Evolutionary conservation across 2,797 vertebrate species (phyloP), one percentile per base, ranked within the genome.

Genomic region (Merluccius polli): DNA sequence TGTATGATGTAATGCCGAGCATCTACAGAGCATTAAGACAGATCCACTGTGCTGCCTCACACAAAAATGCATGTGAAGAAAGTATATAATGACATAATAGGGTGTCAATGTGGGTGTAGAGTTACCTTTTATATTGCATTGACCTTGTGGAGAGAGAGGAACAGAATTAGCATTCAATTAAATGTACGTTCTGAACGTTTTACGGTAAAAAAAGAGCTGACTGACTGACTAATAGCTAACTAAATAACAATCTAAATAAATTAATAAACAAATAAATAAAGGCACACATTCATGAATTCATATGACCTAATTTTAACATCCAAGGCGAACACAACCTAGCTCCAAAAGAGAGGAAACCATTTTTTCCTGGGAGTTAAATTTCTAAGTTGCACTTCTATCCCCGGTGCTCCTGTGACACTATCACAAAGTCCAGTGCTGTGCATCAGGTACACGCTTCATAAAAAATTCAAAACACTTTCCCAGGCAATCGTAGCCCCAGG

Each of bases 401-500:
- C 59, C 33, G 69, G 78, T 18, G 72, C 36, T 52, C 6, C 27
- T 86, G 82, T 69, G 80, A 87, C 81, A 73, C 74, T 72, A 82
- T 81, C 83, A 81, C 78, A 72, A 44, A 80, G 83, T 87, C 79
- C 75, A n/a, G 75, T n/a, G 1, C 76, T 75, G 76, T 82, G 80
- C 69, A 74, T 89, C 81, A 89, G 83, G 85, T 91, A 89, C n/a
- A 29, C 81, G 31, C 81, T 89, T 91, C 89, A 92, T 90, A 84
- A 90, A 92, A 89, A 82, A 92, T 93, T 92, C 89, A 91, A 90
- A 90, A 90, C 87, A 86, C 86, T 86, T 90, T 86, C 81, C 77
- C 79, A 83, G 87, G 79, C 83, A 85, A 84, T 88, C 84, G 86
- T 92, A 87, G 87, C 91, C 92, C 68, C 82, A 83, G 90, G 90